Evolutionary conservation across 2,797 vertebrate species (phyloP).

Genomic region (Lutjanus argentimaculatus): DNA sequence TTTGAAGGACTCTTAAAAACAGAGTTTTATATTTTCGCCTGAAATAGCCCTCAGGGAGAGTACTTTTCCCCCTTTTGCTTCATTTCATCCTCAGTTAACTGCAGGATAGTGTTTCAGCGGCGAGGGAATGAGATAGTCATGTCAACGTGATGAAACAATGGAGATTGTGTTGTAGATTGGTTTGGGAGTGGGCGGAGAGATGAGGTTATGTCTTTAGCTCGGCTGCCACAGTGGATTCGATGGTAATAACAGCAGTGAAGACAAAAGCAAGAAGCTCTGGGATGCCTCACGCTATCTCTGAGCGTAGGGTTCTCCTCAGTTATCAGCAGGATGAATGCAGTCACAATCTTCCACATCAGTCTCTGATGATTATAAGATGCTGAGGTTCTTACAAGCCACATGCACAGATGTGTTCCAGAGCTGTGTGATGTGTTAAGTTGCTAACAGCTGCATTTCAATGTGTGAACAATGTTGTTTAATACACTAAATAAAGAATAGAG

Average conservation of each 20-base stretch:
- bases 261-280: conserved; percentile 27
- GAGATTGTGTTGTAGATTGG: conserved; percentile 60
- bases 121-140: conserved; percentile 51
- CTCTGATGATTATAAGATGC: background rate
- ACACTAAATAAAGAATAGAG: background rate
- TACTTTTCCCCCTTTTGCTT: conserved; percentile 36
- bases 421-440: background rate
- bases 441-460: background rate
- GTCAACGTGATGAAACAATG: conserved; percentile 66
- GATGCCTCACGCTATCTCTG: conserved; percentile 1
- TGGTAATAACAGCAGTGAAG: conserved; percentile 61
- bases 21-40: conserved; percentile 57
- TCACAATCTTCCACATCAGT: background rate
- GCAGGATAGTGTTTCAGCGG: conserved; percentile 49
- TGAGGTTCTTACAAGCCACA: background rate
- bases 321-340: background rate
- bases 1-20: conserved; percentile 41
- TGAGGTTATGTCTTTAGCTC: conserved; percentile 70
- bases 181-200: conserved; percentile 61
- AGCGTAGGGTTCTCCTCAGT: conserved; percentile 21
- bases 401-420: background rate
- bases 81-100: conserved; percentile 53
- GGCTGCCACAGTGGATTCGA: conserved; percentile 43
- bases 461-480: background rate
- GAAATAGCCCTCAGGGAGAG: conserved; percentile 44